Evolutionary conservation across 2,888 invertebrate species (phyloP).

Genomic region (Lasioglossum morio): DNA sequence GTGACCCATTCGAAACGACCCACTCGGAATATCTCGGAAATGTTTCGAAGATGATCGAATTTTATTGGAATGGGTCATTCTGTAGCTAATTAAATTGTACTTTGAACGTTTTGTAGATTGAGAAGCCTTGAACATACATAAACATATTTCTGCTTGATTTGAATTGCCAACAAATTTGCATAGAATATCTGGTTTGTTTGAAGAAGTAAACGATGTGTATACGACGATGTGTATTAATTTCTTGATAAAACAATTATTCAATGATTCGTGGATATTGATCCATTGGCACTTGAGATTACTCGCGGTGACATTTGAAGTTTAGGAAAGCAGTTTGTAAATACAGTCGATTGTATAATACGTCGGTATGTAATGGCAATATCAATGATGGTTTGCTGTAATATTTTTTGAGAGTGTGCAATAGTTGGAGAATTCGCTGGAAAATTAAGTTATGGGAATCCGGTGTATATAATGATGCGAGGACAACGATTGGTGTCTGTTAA

Average conservation of each 20-base stretch:
- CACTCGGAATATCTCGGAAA: neutral
- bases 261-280: neutral
- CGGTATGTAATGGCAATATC: conserved; percentile 5
- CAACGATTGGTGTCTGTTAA: neutral
- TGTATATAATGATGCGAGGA: neutral
- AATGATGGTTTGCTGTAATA: conserved; percentile 7
- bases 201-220: neutral
- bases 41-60: neutral
- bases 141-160: neutral
- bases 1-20: neutral
- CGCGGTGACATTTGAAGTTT: neutral
- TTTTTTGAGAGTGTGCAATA: conserved; percentile 8
- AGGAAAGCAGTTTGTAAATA: conserved; percentile 8
- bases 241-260: neutral
- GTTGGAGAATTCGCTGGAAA: neutral
- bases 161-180: neutral
- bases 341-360: conserved; percentile 5
- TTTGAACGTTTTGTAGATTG: neutral
- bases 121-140: neutral
- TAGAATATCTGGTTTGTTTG: neutral
- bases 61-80: neutral
- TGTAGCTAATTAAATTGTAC: neutral
- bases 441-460: neutral
- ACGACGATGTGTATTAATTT: neutral
- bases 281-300: neutral